Percentiles rank a stretch among this genome's conserved stretches.
Evolutionary conservation across 2,888 invertebrate genomes (phyloP).

Genomic region (Tipula vernalis): DNA sequence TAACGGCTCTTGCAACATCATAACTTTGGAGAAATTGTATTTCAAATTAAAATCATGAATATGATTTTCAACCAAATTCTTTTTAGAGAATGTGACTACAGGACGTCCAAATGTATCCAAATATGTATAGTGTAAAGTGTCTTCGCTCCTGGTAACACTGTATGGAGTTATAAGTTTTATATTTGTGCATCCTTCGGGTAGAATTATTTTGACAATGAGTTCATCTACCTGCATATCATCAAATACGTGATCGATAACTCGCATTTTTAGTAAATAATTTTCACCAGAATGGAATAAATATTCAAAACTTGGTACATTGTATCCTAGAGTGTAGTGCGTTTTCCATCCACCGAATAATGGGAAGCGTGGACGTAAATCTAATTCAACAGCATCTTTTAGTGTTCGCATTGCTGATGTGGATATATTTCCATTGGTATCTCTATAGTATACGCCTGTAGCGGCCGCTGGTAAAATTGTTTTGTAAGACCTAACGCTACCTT

Average conservation of each 20-base stretch:
- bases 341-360: constrained; percentile 99
- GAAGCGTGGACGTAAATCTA: constrained; percentile 92
- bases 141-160: constrained; percentile 56
- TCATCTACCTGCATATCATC: constrained; percentile 95
- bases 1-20: constrained; percentile 88
- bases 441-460: constrained; percentile 90
- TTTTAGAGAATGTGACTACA: constrained; percentile 67
- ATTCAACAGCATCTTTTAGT: constrained; percentile 82
- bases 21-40: constrained; percentile 73
- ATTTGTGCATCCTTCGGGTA: constrained; percentile 86
- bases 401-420: constrained; percentile 89
- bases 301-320: constrained; percentile 95
- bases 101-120: constrained; percentile 89
- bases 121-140: constrained; percentile 79
- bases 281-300: constrained; percentile 74
- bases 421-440: constrained; percentile 96
- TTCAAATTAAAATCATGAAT: constrained; percentile 87
- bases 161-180: constrained; percentile 75
- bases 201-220: constrained; percentile 71
- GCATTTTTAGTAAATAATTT: constrained; percentile 78
- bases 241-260: constrained; percentile 90
- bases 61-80: constrained; percentile 88
- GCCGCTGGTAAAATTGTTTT: constrained; percentile 76
- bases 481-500: constrained; percentile 83
- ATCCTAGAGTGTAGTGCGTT: constrained; percentile 91